Percentiles rank a stretch among this genome's conserved stretches.
Conservation (phyloP, 2,113 vertebrate genomes). For the Pseudorectes ferrugineus region DNA sequence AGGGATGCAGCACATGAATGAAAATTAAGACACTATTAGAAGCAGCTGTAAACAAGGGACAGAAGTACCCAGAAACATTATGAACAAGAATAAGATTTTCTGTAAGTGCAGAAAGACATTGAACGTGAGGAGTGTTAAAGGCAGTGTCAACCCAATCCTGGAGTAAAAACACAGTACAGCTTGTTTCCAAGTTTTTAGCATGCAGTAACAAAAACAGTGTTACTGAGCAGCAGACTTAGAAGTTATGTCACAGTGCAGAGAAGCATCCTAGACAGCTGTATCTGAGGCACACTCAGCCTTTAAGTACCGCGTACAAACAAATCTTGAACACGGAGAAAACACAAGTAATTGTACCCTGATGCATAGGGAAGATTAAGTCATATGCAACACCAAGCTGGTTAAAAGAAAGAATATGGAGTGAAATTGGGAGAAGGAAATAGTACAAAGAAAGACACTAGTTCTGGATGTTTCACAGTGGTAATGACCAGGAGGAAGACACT, state of each 20-base stretch:
- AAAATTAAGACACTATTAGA: neutral
- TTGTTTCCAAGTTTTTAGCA: neutral
- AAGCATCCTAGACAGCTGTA: neutral
- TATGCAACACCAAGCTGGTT: neutral
- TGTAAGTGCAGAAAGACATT: neutral
- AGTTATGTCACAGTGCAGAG: neutral
- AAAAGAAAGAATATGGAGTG: neutral
- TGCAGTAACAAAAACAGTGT: neutral
- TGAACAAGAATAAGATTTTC: neutral
- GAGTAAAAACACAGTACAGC: neutral
- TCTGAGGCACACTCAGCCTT: neutral
- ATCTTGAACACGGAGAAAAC: neutral
- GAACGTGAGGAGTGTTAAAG: neutral
- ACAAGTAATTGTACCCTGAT: neutral
- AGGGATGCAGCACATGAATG: neutral
- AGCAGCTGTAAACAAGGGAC: neutral
- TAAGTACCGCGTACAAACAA: neutral
- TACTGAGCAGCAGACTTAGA: neutral
- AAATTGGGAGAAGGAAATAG: neutral
- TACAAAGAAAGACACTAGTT: neutral
- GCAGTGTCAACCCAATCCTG: fast-evolving
- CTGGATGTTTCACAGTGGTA: neutral
- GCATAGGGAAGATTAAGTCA: neutral
- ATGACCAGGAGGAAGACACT: neutral
- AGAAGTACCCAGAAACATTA: neutral